Evolutionary conservation across 2,888 invertebrate species (phyloP).

Genomic region (Clusia tigrina): DNA sequence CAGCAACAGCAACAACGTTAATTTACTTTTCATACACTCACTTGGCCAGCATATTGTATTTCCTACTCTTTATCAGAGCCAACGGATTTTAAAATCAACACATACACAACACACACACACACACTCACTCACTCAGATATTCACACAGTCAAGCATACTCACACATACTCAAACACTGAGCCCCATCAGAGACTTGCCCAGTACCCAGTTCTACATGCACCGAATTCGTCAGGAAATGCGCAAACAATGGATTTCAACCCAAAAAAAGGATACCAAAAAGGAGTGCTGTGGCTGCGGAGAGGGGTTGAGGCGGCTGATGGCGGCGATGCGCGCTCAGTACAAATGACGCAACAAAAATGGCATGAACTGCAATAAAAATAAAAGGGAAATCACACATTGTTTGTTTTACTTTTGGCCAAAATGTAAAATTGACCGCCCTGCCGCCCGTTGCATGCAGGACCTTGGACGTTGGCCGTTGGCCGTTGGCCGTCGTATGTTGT

Average conservation of each 20-base stretch:
- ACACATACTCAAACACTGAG: slow-evolving; percentile 4
- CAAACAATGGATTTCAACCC: slow-evolving; percentile 5
- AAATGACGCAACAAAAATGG: not conserved
- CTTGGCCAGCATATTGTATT: slow-evolving; percentile 6
- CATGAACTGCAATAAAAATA: not conserved
- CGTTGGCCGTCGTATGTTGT: too few relatives aligned
- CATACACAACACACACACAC: slow-evolving; percentile 15
- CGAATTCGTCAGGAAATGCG: slow-evolving; percentile 5
- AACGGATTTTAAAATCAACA: slow-evolving; percentile 20
- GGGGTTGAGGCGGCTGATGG: too few relatives aligned
- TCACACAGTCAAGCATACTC: slow-evolving; percentile 10
- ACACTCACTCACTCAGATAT: slow-evolving; percentile 8
- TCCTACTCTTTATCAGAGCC: slow-evolving; percentile 13
- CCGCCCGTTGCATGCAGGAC: not conserved
- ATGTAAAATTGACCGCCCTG: slow-evolving; percentile 10
- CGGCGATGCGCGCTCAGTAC: too few relatives aligned
- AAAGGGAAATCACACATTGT: slow-evolving; percentile 1
- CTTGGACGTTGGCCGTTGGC: not conserved
- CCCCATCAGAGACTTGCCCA: slow-evolving; percentile 12
- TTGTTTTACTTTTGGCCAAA: slow-evolving; percentile 12
- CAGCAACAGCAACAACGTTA: not conserved
- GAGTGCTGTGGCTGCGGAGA: not conserved
- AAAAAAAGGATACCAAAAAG: not conserved
- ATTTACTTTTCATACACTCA: slow-evolving; percentile 6
- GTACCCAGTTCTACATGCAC: not conserved